Evolutionary conservation across 2,797 vertebrate genomes (phyloP).

Genomic region (Macrochelys suwanniensis): DNA sequence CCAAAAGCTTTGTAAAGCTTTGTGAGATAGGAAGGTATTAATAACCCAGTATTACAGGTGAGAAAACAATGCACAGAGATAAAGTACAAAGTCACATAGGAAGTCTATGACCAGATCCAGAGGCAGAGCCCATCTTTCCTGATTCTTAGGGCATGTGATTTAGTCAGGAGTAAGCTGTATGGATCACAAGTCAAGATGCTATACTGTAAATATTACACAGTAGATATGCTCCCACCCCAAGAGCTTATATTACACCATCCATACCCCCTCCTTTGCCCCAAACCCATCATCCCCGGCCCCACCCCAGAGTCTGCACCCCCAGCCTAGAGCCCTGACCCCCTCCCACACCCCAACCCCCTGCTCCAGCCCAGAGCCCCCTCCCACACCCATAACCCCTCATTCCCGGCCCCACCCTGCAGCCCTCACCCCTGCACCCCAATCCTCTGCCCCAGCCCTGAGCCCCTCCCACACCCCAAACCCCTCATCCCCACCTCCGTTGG

Average conservation of each 20-base stretch:
- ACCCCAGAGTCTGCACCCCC: no score
- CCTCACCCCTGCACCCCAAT: no score
- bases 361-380: no score
- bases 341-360: no score
- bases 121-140: neutral
- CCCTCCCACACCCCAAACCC: no score
- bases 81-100: fast-evolving
- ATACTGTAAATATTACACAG: neutral
- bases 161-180: neutral
- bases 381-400: no score
- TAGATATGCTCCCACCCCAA: fast-evolving
- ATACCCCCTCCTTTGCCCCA: no score
- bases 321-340: no score
- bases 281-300: no score
- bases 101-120: neutral
- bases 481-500: no score
- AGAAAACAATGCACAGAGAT: neutral
- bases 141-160: neutral
- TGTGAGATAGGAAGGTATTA: neutral
- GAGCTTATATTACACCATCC: neutral
- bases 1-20: neutral
- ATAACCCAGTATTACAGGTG: neutral
- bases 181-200: neutral
- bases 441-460: no score
- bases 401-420: no score